Percentiles rank a stretch among this genome's conserved stretches.
Evolutionary conservation across 2,888 invertebrate species (phyloP).

Genomic region (Gastracanthus pulcherrimus): DNA sequence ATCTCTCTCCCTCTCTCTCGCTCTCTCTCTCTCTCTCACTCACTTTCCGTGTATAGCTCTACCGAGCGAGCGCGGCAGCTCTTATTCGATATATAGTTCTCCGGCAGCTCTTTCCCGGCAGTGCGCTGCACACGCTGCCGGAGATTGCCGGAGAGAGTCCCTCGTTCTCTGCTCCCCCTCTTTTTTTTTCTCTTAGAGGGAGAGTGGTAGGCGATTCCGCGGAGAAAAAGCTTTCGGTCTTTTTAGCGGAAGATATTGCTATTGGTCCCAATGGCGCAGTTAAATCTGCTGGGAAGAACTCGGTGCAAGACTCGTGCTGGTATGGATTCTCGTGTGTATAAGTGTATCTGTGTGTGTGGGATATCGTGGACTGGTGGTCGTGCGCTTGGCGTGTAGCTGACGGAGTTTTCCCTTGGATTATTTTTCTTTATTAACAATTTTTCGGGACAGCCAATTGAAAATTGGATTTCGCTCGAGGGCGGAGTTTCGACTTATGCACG

Average conservation of each 20-base stretch:
- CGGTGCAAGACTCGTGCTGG: not conserved
- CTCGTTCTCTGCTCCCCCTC: not conserved
- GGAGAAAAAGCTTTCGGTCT: constrained; percentile 55
- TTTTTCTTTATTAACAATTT: too few species aligned
- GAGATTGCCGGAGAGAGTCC: not conserved
- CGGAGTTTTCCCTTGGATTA: too few species aligned
- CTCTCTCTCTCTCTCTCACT: not conserved
- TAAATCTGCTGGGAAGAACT: constrained; percentile 59
- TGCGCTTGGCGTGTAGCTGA: too few species aligned
- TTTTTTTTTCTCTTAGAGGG: not conserved
- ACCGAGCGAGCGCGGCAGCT: too few species aligned
- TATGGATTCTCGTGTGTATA: not conserved
- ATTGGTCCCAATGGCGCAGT: constrained; percentile 62
- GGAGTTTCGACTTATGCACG: too few species aligned
- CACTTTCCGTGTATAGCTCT: too few species aligned
- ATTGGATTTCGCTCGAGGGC: too few species aligned
- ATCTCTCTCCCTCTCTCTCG: not conserved
- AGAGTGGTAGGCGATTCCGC: constrained; percentile 11
- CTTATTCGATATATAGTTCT: constrained; percentile 17
- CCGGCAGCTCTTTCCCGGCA: not conserved
- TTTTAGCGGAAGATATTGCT: constrained; percentile 59
- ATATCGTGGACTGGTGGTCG: too few species aligned
- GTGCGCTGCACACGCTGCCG: not conserved
- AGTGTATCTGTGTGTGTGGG: too few species aligned
- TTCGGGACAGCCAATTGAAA: too few species aligned